A percentile compares a stretch with the other conserved stretches of the same genome.
phyloP scores from a whole-genome alignment of 1,140 invertebrate genomes.

The Portunus trituberculatus region DNA sequence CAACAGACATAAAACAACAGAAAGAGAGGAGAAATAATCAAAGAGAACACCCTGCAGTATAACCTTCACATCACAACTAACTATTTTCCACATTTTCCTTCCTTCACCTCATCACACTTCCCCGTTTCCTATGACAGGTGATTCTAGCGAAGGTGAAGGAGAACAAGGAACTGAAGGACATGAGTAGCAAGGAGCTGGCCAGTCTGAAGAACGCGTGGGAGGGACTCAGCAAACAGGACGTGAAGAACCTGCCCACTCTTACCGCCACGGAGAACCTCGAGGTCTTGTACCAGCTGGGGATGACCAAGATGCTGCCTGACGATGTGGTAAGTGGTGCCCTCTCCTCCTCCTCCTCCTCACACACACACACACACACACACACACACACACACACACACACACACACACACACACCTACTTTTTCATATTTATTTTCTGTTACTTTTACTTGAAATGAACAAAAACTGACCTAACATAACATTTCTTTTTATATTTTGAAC shows the following conservation, averaged over 20 bases:
- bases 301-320: not conserved
- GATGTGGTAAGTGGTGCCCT: not conserved
- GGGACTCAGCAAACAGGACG: not conserved
- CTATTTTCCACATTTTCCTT: too few relatives aligned
- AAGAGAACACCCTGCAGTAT: too few relatives aligned
- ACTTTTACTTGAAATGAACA: too few relatives aligned
- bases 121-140: not conserved
- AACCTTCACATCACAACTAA: too few relatives aligned
- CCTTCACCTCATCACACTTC: not conserved
- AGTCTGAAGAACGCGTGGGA: not conserved
- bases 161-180: not conserved
- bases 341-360: too few relatives aligned
- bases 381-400: too few relatives aligned
- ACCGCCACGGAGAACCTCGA: not conserved
- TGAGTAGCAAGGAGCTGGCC: not conserved
- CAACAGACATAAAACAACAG: too few relatives aligned
- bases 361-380: not conserved
- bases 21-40: too few relatives aligned
- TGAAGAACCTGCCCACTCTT: not conserved
- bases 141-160: slow-evolving; percentile 3
- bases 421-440: too few relatives aligned
- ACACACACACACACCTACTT: too few relatives aligned
- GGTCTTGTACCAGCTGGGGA: not conserved
- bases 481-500: too few relatives aligned
- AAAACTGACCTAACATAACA: too few relatives aligned